Conservation (phyloP, 2,113 vertebrate species). For the Sula dactylatra region DNA sequence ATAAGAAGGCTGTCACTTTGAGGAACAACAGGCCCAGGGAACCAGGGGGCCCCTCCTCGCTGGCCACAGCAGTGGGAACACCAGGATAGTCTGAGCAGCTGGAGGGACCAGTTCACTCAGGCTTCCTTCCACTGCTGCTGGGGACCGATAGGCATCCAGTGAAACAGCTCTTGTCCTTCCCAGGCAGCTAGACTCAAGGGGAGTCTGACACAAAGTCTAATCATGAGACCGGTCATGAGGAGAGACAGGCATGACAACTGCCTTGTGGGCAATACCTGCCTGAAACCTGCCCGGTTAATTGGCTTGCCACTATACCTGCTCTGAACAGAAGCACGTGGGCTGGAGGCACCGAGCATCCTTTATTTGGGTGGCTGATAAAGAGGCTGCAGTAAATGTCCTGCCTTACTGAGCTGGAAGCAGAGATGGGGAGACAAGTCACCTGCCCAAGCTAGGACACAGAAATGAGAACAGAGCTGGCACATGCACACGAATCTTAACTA, state of each 20-base stretch:
- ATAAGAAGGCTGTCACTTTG: not conserved
- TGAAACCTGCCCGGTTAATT: not conserved
- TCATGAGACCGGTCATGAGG: not conserved
- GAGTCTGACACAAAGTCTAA: not conserved
- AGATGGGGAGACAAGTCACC: not conserved
- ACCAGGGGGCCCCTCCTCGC: not conserved
- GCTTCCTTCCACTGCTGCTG: not conserved
- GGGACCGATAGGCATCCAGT: not conserved
- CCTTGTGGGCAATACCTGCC: not conserved
- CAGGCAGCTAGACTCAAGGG: not conserved
- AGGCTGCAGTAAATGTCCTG: not conserved
- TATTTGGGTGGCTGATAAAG: not conserved
- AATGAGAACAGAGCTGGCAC: not conserved
- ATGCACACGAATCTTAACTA: rapidly evolving
- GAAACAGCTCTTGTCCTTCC: not conserved
- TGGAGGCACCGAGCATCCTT: not conserved
- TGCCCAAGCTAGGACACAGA: not conserved
- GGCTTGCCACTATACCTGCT: not conserved
- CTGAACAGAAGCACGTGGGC: not conserved
- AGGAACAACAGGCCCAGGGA: not conserved
- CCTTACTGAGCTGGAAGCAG: not conserved
- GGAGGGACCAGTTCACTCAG: not conserved
- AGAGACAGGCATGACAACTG: not conserved
- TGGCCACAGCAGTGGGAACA: not conserved
- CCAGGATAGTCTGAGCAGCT: not conserved